A percentile compares a stretch with the other conserved stretches of the same genome.
Evolutionary conservation across 2,113 vertebrate genomes (phyloP).

Genomic region (Martes martes): DNA sequence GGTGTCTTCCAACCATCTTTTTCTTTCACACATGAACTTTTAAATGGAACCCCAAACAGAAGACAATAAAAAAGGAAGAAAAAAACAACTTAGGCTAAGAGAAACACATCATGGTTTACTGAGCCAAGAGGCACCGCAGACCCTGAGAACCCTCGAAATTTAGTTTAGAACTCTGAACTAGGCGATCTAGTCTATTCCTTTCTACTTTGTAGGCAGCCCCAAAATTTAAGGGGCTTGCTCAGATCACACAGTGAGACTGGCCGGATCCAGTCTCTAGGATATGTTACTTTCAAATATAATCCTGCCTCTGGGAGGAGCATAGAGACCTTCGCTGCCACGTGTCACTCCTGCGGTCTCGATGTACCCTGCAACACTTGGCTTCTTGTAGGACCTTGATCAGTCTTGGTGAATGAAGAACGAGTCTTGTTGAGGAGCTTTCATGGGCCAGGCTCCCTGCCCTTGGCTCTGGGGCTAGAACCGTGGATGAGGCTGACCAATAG

Average conservation of each 20-base stretch:
- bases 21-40: background rate
- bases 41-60: background rate
- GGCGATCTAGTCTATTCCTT: background rate
- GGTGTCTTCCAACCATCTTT: background rate
- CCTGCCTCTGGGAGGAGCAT: background rate
- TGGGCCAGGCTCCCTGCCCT: background rate
- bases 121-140: background rate
- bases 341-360: background rate
- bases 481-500: background rate
- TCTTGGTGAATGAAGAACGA: background rate
- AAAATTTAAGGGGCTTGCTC: background rate
- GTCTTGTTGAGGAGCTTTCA: background rate
- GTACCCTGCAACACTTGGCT: no score
- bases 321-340: fast-evolving
- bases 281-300: background rate
- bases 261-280: background rate
- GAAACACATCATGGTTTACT: background rate
- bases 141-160: background rate
- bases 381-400: background rate
- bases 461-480: background rate
- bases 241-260: background rate
- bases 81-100: background rate
- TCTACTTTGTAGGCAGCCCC: background rate
- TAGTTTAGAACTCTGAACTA: background rate
- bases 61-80: background rate